Evolutionary conservation across 2,797 vertebrate species (phyloP).

Genomic region (Holocentrus rufus): DNA sequence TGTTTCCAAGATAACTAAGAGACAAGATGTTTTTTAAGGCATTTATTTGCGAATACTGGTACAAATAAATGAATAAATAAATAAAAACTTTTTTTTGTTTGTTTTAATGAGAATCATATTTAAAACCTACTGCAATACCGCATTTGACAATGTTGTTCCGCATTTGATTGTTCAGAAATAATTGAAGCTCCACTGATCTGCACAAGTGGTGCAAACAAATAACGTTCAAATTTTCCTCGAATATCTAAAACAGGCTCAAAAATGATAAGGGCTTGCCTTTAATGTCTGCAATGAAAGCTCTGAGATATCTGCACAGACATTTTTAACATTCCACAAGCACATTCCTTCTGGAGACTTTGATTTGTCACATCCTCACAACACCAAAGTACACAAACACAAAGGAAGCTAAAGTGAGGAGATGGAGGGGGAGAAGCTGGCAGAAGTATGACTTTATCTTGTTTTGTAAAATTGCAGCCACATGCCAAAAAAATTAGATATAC

Average conservation of each 20-base stretch:
- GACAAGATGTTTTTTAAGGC: not conserved
- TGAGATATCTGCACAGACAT: not conserved
- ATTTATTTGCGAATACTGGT: conserved; percentile 1
- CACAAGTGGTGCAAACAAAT: not conserved
- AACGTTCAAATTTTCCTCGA: not conserved
- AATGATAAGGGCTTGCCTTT: not conserved
- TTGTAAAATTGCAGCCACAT: conserved; percentile 1
- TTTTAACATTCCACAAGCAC: conserved; percentile 19
- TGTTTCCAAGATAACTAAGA: too few species aligned
- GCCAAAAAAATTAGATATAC: not conserved
- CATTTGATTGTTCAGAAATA: not conserved
- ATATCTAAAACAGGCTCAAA: not conserved
- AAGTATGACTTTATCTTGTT: conserved; percentile 12
- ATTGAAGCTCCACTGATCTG: not conserved
- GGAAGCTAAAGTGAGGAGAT: not conserved
- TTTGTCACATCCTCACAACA: not conserved
- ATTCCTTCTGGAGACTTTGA: conserved; percentile 8
- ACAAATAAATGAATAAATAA: not conserved
- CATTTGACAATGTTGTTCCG: not conserved
- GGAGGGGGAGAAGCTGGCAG: not conserved
- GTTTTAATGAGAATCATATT: not conserved
- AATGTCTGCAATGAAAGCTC: not conserved
- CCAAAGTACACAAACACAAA: not conserved
- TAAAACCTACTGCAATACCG: not conserved
- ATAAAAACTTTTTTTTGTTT: not conserved